A percentile compares a stretch with the other conserved stretches of the same genome.
Evolutionary conservation across 2,797 vertebrate species (phyloP).

Genomic region (Fundulus diaphanus): DNA sequence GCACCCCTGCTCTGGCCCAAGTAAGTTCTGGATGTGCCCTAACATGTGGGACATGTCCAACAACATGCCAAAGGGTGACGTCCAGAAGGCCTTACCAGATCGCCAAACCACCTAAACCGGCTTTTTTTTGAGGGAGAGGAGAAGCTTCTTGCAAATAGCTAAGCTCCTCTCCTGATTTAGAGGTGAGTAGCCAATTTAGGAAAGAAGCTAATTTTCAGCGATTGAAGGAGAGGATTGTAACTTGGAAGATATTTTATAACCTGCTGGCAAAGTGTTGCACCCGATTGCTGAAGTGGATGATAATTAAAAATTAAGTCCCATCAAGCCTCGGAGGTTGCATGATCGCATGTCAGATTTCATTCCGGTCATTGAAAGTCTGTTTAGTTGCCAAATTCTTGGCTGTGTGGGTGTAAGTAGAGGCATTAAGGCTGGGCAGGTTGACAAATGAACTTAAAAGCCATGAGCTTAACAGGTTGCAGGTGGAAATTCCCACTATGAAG

Average conservation of each 20-base stretch:
- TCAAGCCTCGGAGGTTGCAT: not conserved
- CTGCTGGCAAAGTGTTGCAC: not conserved
- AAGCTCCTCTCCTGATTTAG: not conserved
- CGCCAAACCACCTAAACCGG: not conserved
- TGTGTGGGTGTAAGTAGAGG: not conserved
- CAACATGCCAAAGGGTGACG: not conserved
- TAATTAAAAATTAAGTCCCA: not conserved
- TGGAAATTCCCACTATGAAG: constrained; percentile 35
- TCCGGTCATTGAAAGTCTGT: not conserved
- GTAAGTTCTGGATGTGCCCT: not conserved
- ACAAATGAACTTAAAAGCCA: constrained; percentile 1
- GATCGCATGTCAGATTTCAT: not conserved
- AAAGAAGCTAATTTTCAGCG: not conserved
- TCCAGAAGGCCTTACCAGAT: not conserved
- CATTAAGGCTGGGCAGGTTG: constrained; percentile 33
- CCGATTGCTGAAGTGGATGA: not conserved
- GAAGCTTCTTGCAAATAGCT: not conserved
- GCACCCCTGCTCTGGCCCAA: too few species aligned
- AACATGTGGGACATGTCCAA: not conserved
- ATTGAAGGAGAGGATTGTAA: not conserved
- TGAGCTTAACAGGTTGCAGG: constrained; percentile 2
- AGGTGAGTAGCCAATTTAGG: not conserved
- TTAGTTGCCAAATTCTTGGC: not conserved
- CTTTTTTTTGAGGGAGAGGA: not conserved
- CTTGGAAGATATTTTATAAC: not conserved